A percentile compares a stretch with the other conserved stretches of the same genome.
These are phyloP conservation scores for Zoanthus sansibaricus DNA, from an alignment of 92 coral and sea anemone genomes.

Conservation along the genomic window DNA sequence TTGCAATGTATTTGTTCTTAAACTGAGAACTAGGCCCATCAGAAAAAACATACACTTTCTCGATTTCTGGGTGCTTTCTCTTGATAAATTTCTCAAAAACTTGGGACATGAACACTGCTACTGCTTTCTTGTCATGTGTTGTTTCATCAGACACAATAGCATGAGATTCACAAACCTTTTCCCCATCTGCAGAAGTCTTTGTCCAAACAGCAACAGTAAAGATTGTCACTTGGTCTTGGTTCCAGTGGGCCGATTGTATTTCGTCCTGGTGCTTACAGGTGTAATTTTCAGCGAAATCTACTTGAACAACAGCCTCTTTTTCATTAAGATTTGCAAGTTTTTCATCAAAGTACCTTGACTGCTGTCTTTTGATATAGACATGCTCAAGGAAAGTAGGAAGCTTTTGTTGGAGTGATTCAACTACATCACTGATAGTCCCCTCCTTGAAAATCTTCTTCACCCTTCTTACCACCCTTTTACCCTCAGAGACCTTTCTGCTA, in stretches of 20 bases:
- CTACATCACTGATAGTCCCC: no score
- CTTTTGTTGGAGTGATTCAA: no score
- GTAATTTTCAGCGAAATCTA: conserved; percentile 72
- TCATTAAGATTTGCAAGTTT: no score
- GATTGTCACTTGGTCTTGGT: conserved; percentile 71
- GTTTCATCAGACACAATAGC: conserved; percentile 61
- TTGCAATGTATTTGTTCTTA: conserved; percentile 71
- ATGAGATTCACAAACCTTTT: conserved; percentile 48
- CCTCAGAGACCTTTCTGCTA: no score
- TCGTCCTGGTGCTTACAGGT: conserved; percentile 63
- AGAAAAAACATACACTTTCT: conserved; percentile 59
- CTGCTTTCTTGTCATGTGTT: conserved; percentile 73
- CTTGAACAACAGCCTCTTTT: no score
- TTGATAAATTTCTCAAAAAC: conserved; percentile 59
- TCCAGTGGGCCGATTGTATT: conserved; percentile 77
- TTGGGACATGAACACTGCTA: conserved; percentile 61
- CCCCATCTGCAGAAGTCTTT: conserved; percentile 35
- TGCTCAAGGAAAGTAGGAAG: no score
- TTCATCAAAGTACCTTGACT: no score
- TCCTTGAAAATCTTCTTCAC: no score
- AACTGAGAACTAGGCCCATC: conserved; percentile 82
- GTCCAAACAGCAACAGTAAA: conserved; percentile 69
- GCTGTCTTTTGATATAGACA: no score
- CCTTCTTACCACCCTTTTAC: no score
- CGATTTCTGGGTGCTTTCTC: conserved; percentile 51